These are phyloP conservation scores for Gerris lacustris DNA, from an alignment of 2,888 invertebrate genomes.

Conservation along the genomic window DNA sequence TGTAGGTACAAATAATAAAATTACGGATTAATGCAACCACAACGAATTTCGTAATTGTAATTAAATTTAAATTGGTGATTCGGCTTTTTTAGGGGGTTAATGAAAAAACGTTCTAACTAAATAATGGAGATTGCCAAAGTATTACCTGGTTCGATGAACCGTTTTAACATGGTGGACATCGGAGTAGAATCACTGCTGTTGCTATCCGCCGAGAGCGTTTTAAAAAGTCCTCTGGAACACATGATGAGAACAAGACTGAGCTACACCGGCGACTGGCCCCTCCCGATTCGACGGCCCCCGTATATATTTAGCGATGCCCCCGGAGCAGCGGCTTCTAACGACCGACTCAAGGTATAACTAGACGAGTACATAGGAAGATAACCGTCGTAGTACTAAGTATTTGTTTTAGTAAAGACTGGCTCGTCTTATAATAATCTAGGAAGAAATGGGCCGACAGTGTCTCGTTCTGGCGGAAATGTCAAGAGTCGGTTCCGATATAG, in stretches of 20 bases:
- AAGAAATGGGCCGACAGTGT: background rate
- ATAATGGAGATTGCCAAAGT: too few species aligned
- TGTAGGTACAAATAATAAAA: too few species aligned
- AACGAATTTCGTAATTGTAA: too few species aligned
- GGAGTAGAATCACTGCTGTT: background rate
- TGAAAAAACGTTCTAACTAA: too few species aligned
- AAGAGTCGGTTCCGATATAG: background rate
- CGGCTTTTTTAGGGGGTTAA: too few species aligned
- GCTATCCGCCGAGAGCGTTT: background rate
- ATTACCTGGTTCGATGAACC: background rate
- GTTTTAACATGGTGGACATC: background rate
- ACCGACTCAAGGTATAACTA: too few species aligned
- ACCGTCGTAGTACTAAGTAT: background rate
- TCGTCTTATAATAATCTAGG: background rate
- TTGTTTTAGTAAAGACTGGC: background rate
- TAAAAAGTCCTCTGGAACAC: slow-evolving; percentile 10
- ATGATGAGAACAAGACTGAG: background rate
- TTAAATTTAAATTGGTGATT: too few species aligned
- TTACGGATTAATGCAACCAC: too few species aligned
- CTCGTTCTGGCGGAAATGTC: background rate
- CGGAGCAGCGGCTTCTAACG: background rate
- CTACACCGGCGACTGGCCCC: background rate
- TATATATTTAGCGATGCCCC: background rate
- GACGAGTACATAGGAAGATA: background rate
- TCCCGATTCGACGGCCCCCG: background rate